Evolutionary conservation across 2,888 invertebrate species (phyloP), one percentile per base, ranked within the genome.

Genomic region (Chrysomela aeneicollis): DNA sequence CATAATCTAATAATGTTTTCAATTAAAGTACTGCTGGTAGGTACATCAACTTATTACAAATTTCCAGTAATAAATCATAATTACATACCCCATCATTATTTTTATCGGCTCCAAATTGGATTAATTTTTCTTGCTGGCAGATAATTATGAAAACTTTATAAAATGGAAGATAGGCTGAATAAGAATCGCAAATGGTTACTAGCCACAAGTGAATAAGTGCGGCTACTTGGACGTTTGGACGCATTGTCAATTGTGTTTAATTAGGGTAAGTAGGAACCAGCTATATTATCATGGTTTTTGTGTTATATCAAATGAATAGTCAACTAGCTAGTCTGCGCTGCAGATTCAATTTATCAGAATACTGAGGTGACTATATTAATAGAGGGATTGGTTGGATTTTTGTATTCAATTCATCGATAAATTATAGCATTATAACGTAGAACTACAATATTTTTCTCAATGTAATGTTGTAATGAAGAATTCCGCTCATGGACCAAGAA

Each of bases 1-100:
- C 42, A 57, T 57, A 46, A 57, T 57, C 46, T 22, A 57, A 26
- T 57, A 26, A 46, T 21, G 46, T 47, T 46, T 32, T 46, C 26
- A 46, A 57, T 57, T 57, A 22, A 17, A 26, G 46, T 57, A 57
- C 15, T 57, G 15, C 8, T 15, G 21, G 12, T 54, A 22, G 21
- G 8, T 35, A 6, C 21, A 42, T 42, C 42, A 37, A 15, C 57
- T 42, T 6, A 6, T 4, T 42, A 19, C 15, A 10, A 17, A 46
- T 18, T 57, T 12, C 15, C 12, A 46, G 15, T 8, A 37, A 47
- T 57, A 57, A 57, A 57, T 57, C 57, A 47, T 57, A 26, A 26
- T 26, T 26, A 19, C 9, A 6, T 18, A 46, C n/a, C 42, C 42
- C n/a, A 42, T 42, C n/a, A 42, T 57, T 35, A 46, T 57, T 57